Evolutionary conservation across 2,888 invertebrate species (phyloP), one percentile per base, ranked within the genome.

Genomic region (Branchellion lobata): DNA sequence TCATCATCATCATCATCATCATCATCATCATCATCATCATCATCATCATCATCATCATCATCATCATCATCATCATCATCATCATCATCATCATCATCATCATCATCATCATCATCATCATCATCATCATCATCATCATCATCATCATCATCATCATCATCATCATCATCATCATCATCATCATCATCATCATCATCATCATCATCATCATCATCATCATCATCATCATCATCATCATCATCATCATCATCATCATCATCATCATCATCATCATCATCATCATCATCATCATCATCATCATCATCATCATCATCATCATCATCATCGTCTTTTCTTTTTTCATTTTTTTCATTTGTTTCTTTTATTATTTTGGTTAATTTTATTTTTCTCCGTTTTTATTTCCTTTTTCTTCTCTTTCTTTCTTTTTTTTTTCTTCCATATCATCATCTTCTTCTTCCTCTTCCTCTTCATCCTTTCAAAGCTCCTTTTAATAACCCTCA

Each of bases 221-320:
- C 69, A 69, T 68, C 68, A 68, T 68, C 79, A 79, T 51, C 79
- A 79, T 1, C 79, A 79, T 1, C 79, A 79, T 1, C 79, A 79
- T 1, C 79, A 79, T 79, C 79, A 79, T 79, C 79, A 79, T 51
- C 78, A 57, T 78, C 78, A 53, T 79, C 53, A 24, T 79, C 79
- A 53, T 79, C 79, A 34, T 79, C 78, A 78, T 57, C 79, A 53
- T 57, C 78, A 1, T 57, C 79, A 27, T 79, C 79, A 80, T 79
- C 79, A 80, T 79, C 79, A 61, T 79, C 79, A 79, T 79, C 79
- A 79, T 78, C 61, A 79, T 79, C 65, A 61, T 79, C 79, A 61
- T 61, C 61, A 51, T 79, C 79, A 79, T 79, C 79, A 14, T 69
- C 69, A 69, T 69, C 18, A 34, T 14, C n/a, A n/a, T n/a, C n/a